phyloP scores from a whole-genome alignment of 2,113 vertebrate species.

The Chaetorhynchus papuensis region DNA sequence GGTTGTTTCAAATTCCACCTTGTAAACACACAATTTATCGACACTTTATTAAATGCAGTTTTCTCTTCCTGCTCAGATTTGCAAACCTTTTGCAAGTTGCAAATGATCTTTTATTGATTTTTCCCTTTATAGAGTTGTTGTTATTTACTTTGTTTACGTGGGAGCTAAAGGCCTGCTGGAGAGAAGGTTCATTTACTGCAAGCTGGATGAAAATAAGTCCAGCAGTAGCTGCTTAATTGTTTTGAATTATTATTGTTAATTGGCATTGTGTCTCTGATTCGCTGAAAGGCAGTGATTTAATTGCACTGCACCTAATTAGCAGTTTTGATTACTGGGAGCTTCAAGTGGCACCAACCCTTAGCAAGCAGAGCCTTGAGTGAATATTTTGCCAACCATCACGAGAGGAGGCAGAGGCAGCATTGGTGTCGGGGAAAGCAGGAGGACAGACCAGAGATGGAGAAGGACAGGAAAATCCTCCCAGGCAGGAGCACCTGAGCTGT shows the following conservation, averaged over 20 bases:
- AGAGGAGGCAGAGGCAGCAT: neutral
- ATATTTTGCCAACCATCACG: neutral
- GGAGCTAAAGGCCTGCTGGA: neutral
- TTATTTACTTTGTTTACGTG: neutral
- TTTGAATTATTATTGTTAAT: constrained; percentile 41
- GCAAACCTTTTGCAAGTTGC: neutral
- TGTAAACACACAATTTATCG: neutral
- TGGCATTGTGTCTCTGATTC: neutral
- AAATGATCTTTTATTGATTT: constrained; percentile 19
- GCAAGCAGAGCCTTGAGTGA: neutral
- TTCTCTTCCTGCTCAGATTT: neutral
- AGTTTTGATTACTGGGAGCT: neutral
- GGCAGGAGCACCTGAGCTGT: neutral
- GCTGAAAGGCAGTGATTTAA: neutral
- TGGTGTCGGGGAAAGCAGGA: neutral
- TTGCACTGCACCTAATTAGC: neutral
- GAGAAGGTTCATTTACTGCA: neutral
- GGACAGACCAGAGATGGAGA: neutral
- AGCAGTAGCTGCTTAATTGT: constrained; percentile 10
- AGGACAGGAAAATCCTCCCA: neutral
- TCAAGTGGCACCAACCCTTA: neutral
- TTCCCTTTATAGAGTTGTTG: neutral
- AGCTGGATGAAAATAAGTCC: neutral
- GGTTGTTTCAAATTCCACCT: neutral
- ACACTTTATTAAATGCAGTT: neutral